Percentiles rank a stretch among this genome's conserved stretches.
Evolutionary conservation across 1,140 invertebrate species (phyloP).

Genomic region (Leptinotarsa lineolata): DNA sequence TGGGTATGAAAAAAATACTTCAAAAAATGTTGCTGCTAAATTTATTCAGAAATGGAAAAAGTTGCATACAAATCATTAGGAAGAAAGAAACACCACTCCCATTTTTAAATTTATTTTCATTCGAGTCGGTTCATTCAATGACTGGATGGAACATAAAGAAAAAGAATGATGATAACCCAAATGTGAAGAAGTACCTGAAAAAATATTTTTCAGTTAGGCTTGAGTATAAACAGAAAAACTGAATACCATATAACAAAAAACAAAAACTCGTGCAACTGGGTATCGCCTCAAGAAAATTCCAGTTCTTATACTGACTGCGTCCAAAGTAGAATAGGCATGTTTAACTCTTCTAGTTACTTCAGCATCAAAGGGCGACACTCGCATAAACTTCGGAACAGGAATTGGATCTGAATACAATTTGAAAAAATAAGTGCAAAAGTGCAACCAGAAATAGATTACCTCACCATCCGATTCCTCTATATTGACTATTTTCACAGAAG

Average conservation of each 20-base stretch:
- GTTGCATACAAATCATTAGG: too few relatives aligned
- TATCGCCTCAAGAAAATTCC: slow-evolving; percentile 81
- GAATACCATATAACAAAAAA: slow-evolving; percentile 68
- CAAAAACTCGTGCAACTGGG: slow-evolving; percentile 78
- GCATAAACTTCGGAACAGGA: slow-evolving; percentile 71
- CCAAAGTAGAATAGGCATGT: slow-evolving; percentile 76
- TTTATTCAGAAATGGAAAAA: too few relatives aligned
- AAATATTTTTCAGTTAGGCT: slow-evolving; percentile 23
- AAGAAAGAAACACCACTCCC: too few relatives aligned
- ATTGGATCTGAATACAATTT: slow-evolving; percentile 62
- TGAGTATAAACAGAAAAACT: background rate
- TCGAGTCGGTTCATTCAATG: background rate
- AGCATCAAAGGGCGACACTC: slow-evolving; percentile 78
- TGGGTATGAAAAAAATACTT: too few relatives aligned
- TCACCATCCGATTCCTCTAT: slow-evolving; percentile 69
- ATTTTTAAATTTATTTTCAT: too few relatives aligned
- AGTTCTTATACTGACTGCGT: slow-evolving; percentile 75
- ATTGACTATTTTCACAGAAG: slow-evolving; percentile 57
- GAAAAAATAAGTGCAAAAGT: slow-evolving; percentile 39
- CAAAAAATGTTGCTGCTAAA: too few relatives aligned
- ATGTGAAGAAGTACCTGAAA: slow-evolving; percentile 69
- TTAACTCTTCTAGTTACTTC: slow-evolving; percentile 78
- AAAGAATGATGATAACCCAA: slow-evolving; percentile 72
- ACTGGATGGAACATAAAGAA: slow-evolving; percentile 52
- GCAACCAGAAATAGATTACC: slow-evolving; percentile 18